These are phyloP conservation scores for Limosa lapponica DNA, from an alignment of 2,797 vertebrate genomes.

Conservation along the genomic window DNA sequence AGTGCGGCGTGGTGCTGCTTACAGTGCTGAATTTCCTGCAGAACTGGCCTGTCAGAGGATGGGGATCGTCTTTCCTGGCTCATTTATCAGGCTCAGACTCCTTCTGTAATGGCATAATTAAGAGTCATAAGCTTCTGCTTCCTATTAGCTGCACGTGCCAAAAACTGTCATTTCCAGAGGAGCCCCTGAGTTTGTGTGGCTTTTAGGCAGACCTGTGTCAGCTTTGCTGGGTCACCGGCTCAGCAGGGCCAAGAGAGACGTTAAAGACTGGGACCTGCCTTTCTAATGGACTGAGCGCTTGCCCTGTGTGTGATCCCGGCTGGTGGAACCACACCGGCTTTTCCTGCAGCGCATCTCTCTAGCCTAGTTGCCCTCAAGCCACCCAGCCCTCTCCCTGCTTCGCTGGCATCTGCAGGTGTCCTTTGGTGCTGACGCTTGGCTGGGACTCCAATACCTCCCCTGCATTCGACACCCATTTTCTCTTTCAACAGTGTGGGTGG, in stretches of 20 bases:
- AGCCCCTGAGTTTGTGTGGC: not conserved
- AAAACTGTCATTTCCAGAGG: not conserved
- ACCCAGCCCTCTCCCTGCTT: not conserved
- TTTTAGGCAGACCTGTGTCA: not conserved
- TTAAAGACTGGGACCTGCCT: not conserved
- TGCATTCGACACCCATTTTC: not conserved
- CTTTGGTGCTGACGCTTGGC: not conserved
- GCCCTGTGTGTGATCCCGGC: not conserved
- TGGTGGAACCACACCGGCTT: not conserved
- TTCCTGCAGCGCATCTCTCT: not conserved
- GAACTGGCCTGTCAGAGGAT: constrained; percentile 45
- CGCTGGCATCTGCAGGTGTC: not conserved
- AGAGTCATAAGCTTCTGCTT: not conserved
- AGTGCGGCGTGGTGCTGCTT: constrained; percentile 22
- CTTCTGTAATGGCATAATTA: constrained; percentile 1
- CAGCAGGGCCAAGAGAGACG: not conserved
- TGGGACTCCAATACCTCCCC: not conserved
- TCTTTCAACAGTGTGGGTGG: not conserved
- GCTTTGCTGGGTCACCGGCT: not conserved
- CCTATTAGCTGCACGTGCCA: not conserved
- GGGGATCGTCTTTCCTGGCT: constrained; percentile 15
- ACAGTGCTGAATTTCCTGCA: constrained; percentile 43
- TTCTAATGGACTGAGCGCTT: not conserved
- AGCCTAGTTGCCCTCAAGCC: not conserved
- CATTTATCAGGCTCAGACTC: constrained; percentile 16